These are phyloP conservation scores for Forbesichthys papilliferus DNA, from an alignment of 2,113 vertebrate species.

Conservation along the genomic window DNA sequence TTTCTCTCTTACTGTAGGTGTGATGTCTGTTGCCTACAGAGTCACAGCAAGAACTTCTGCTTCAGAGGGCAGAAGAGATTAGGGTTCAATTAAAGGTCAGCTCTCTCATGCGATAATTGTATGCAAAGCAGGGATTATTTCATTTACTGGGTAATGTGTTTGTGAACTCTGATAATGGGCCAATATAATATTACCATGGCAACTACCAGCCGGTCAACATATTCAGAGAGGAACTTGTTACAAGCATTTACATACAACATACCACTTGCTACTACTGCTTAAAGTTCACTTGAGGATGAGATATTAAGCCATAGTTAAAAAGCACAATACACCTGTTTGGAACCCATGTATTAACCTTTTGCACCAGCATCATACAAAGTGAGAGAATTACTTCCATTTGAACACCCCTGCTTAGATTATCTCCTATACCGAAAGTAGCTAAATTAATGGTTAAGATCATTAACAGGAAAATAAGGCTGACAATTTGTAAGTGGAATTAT, in stretches of 20 bases:
- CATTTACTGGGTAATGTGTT: not conserved
- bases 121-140: not conserved
- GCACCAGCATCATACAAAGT: not conserved
- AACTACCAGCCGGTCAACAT: not conserved
- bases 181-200: not conserved
- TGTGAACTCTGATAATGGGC: not conserved
- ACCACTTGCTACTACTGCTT: not conserved
- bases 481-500: too few relatives aligned
- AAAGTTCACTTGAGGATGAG: not conserved
- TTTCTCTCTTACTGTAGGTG: too few relatives aligned
- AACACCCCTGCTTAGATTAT: not conserved
- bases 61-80: not conserved
- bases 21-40: too few relatives aligned
- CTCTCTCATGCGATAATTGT: not conserved
- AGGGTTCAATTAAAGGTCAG: slow-evolving; percentile 19
- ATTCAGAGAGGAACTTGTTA: not conserved
- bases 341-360: not conserved
- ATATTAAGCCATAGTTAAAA: slow-evolving; percentile 10
- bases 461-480: too few relatives aligned
- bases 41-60: not conserved
- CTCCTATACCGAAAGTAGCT: not conserved
- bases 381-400: not conserved
- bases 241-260: not conserved
- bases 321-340: not conserved
- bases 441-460: too few relatives aligned